Percentiles rank a stretch among this genome's conserved stretches.
phyloP scores from a whole-genome alignment of 2,797 vertebrate species.

The Zalophus californianus region DNA sequence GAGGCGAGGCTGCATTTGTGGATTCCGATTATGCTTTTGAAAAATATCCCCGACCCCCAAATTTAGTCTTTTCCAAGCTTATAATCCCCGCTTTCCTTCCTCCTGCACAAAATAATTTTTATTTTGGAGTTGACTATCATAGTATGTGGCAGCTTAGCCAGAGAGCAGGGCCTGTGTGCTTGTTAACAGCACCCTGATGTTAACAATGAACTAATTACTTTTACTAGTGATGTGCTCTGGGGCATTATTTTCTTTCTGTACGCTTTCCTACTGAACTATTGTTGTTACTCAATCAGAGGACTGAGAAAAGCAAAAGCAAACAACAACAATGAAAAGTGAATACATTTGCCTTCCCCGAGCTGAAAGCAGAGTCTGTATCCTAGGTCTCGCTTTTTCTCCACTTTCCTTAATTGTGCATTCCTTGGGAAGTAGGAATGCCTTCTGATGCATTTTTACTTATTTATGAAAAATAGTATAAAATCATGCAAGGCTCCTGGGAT shows the following conservation, averaged over 20 bases:
- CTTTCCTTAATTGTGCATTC: constrained; percentile 82
- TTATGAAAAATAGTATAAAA: constrained; percentile 85
- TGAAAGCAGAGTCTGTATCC: constrained; percentile 73
- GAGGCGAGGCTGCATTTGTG: constrained; percentile 66
- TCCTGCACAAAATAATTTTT: constrained; percentile 71
- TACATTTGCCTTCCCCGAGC: constrained; percentile 69
- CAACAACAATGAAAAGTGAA: constrained; percentile 51
- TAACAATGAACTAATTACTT: constrained; percentile 85
- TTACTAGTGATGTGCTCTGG: constrained; percentile 82
- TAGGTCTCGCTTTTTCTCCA: constrained; percentile 71
- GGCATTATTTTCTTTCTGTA: constrained; percentile 82
- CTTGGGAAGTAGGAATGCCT: constrained; percentile 80
- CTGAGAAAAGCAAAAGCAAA: constrained; percentile 59
- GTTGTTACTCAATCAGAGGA: constrained; percentile 80
- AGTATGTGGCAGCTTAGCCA: constrained; percentile 73
- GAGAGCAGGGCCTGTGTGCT: constrained; percentile 78
- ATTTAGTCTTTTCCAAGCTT: constrained; percentile 59
- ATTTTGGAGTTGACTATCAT: constrained; percentile 76
- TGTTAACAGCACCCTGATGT: constrained; percentile 79
- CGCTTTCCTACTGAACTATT: constrained; percentile 82
- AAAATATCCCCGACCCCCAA: constrained; percentile 77
- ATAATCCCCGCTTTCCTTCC: constrained; percentile 35
- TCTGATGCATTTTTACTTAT: constrained; percentile 86
- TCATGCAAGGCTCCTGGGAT: constrained; percentile 77
- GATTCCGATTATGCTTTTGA: constrained; percentile 75